These are phyloP conservation scores for Brachionus koreanus DNA, from an alignment of 1,140 invertebrate species.

Conservation along the genomic window DNA sequence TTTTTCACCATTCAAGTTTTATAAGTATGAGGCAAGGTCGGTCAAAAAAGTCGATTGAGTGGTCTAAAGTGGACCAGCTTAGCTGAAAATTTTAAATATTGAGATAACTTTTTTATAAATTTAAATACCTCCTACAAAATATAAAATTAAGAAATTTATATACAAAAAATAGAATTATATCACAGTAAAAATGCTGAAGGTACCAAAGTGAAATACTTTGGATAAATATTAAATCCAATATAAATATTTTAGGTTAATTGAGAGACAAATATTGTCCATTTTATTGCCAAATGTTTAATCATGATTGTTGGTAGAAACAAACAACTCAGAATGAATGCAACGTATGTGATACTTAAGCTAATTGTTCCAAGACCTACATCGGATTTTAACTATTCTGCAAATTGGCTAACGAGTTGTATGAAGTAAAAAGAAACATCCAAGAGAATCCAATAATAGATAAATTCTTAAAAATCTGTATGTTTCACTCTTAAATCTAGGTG, in stretches of 20 bases:
- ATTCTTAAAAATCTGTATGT: not conserved
- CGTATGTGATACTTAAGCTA: conserved; percentile 77
- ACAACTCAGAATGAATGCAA: conserved; percentile 79
- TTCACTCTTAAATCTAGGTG: not conserved
- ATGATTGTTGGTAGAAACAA: conserved; percentile 79
- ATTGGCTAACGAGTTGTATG: conserved; percentile 19
- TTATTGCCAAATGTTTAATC: conserved; percentile 82
- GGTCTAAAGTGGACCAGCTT: conserved; percentile 90
- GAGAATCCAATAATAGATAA: conserved; percentile 12
- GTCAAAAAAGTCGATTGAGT: conserved; percentile 92
- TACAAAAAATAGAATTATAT: conserved; percentile 63
- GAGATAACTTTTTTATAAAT: not conserved
- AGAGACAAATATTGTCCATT: conserved; percentile 85
- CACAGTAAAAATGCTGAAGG: conserved; percentile 73
- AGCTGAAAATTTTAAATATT: not conserved
- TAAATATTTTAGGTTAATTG: conserved; percentile 88
- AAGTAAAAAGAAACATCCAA: conserved; percentile 17
- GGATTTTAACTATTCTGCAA: conserved; percentile 24
- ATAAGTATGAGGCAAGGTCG: conserved; percentile 74
- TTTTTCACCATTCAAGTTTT: conserved; percentile 61
- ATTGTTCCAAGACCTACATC: conserved; percentile 14
- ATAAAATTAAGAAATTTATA: conserved; percentile 34
- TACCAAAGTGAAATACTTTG: conserved; percentile 62
- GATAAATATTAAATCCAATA: conserved; percentile 86
- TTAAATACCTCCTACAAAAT: conserved; percentile 28